phyloP scores from a whole-genome alignment of 2,113 vertebrate species.

The Origma solitaria region DNA sequence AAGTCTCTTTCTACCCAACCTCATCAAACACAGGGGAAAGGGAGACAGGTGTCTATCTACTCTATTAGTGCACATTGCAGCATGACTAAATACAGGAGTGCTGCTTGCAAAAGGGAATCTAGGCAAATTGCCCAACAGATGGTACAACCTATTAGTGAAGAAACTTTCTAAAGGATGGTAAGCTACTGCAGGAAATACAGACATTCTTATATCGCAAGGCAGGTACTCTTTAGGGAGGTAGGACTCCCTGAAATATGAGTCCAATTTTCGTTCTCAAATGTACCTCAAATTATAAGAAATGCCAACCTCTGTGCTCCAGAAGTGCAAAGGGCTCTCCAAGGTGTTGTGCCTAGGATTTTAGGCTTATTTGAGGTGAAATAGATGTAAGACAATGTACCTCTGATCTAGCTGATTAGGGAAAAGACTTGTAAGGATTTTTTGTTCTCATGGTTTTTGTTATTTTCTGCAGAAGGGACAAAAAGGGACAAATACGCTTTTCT shows the following conservation, averaged over 20 bases:
- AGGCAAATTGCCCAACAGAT: slow-evolving; percentile 53
- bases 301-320: not conserved
- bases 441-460: not conserved
- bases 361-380: not conserved
- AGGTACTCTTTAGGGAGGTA: not conserved
- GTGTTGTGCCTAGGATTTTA: not conserved
- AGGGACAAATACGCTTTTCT: not conserved
- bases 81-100: not conserved
- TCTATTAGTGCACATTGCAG: not conserved
- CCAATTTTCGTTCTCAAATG: not conserved
- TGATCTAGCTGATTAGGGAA: not conserved
- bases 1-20: not conserved
- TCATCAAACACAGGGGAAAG: not conserved
- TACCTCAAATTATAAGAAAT: not conserved
- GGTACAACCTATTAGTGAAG: slow-evolving; percentile 10
- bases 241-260: not conserved
- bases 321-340: not conserved
- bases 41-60: not conserved
- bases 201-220: not conserved
- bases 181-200: not conserved
- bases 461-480: not conserved
- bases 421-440: not conserved
- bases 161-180: slow-evolving; percentile 19
- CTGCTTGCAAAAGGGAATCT: slow-evolving; percentile 1
- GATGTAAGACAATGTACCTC: not conserved